Evolutionary conservation across 2,888 invertebrate genomes (phyloP).

Genomic region (Hemithea aestivaria): DNA sequence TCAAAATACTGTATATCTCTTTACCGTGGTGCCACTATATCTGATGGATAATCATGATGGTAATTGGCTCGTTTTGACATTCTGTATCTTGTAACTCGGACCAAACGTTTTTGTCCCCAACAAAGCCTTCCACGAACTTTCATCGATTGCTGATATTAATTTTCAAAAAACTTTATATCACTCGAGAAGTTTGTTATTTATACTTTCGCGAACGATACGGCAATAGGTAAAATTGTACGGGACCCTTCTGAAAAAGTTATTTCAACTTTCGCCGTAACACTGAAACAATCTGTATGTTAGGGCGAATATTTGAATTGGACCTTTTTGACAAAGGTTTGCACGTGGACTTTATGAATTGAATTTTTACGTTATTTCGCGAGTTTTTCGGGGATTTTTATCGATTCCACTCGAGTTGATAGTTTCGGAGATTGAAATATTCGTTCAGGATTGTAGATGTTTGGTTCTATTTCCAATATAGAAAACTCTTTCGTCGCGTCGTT

Average conservation of each 20-base stretch:
- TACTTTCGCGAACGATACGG: slow-evolving; percentile 14
- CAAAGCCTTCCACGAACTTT: slow-evolving; percentile 30
- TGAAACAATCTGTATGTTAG: slow-evolving; percentile 15
- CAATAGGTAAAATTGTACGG: slow-evolving; percentile 14
- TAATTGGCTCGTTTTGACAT: no score
- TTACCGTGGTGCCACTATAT: no score
- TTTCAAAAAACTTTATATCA: slow-evolving; percentile 39
- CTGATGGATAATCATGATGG: no score
- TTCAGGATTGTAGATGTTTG: no score
- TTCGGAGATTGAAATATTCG: no score
- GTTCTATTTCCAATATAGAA: no score
- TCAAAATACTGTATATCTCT: no score
- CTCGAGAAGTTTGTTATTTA: slow-evolving; percentile 22
- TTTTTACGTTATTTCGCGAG: slow-evolving; percentile 11
- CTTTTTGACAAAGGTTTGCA: slow-evolving; percentile 9
- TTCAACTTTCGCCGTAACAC: slow-evolving; percentile 12
- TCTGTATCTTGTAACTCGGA: slow-evolving; percentile 5
- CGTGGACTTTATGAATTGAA: slow-evolving; percentile 7
- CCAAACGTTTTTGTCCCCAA: slow-evolving; percentile 21
- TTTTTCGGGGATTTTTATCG: no score
- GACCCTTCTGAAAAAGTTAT: slow-evolving; percentile 17
- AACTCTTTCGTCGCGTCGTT: no score
- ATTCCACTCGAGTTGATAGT: no score
- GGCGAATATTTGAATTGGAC: slow-evolving; percentile 12
- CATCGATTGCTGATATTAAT: slow-evolving; percentile 42